Base-by-base conservation (phyloP, 2,888 invertebrate species). In the Aleiodes testaceus region DNA sequence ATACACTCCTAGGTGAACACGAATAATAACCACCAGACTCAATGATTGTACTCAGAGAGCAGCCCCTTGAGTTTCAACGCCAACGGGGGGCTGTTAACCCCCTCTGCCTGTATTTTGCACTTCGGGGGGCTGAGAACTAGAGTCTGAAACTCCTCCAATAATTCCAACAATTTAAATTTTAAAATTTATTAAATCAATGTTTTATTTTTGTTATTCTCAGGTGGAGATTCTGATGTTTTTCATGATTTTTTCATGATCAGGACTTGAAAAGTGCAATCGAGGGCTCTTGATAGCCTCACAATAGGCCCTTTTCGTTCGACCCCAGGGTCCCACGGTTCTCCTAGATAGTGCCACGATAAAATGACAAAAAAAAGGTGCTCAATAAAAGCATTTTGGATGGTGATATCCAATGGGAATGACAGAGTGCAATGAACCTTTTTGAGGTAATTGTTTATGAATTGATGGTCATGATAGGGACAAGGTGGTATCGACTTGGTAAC, bases 281-380 rank as follows among this genome's bases (percentile, higher is more conserved):
- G 70, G 70, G 72, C 55, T 52, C 64, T 59, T 52, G 66, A 66
- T 30, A 26, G 52, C 30, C 26, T 61, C 26, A 67, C 61, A 66
- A 67, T 66, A 59, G 74, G 69, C 71, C 68, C 74, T 69, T 70
- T 20, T 47, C 70, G n/a, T 75, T 72, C 52, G 72, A 71, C 66
- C 64, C 72, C 73, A 63, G 49, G 71, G 66, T 77, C 77, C 71
- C 75, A 77, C 75, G 75, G 75, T 74, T 73, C 75, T 74, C 72
- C 65, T 47, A 73, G 72, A 75, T 77, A 75, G 71, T 70, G 53
- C 47, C 66, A 64, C 30, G 74, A 74, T 74, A 72, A 75, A 67
- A 70, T 16, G 20, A 22, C 5, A 52, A n/a, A 12, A 52, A 22
- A 4, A 4, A 2, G 12, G 5, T 22, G n/a, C 49, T 49, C 49